A percentile compares a stretch with the other conserved stretches of the same genome.
These are phyloP conservation scores for Talpa occidentalis DNA, from an alignment of 2,113 vertebrate genomes.

Conservation along the genomic window DNA sequence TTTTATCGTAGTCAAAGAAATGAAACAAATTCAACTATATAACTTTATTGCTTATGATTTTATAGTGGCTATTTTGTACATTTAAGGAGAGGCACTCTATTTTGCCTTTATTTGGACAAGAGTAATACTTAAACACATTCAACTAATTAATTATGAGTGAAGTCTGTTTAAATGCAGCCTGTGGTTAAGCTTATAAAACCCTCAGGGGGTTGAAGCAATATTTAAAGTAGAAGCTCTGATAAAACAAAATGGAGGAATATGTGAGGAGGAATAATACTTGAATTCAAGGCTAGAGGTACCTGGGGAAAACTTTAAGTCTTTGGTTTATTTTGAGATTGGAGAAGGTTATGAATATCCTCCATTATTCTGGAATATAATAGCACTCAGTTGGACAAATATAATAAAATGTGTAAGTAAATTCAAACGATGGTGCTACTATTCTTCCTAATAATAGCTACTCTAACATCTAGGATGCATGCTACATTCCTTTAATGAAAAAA, in stretches of 20 bases:
- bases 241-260: slow-evolving; percentile 55
- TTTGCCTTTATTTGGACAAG: slow-evolving; percentile 64
- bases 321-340: slow-evolving; percentile 58
- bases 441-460: slow-evolving; percentile 59
- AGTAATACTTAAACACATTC: slow-evolving; percentile 69
- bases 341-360: slow-evolving; percentile 63
- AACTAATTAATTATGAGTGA: slow-evolving; percentile 74
- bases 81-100: slow-evolving; percentile 48
- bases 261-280: slow-evolving; percentile 56
- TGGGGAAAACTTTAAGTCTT: slow-evolving; percentile 67
- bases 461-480: slow-evolving; percentile 36
- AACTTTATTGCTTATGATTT: slow-evolving; percentile 59
- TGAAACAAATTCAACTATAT: slow-evolving; percentile 28
- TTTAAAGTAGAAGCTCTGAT: slow-evolving; percentile 61
- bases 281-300: slow-evolving; percentile 49
- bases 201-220: slow-evolving; percentile 56
- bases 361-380: slow-evolving; percentile 70
- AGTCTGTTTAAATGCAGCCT: slow-evolving; percentile 64
- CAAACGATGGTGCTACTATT: slow-evolving; percentile 56
- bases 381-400: slow-evolving; percentile 68
- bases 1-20: slow-evolving; percentile 63
- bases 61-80: slow-evolving; percentile 36
- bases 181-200: slow-evolving; percentile 56
- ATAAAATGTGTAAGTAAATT: slow-evolving; percentile 66
- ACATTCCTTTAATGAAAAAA: slow-evolving; percentile 55